Conservation (phyloP, 2,113 vertebrate species). For the Cebidichthys violaceus region DNA sequence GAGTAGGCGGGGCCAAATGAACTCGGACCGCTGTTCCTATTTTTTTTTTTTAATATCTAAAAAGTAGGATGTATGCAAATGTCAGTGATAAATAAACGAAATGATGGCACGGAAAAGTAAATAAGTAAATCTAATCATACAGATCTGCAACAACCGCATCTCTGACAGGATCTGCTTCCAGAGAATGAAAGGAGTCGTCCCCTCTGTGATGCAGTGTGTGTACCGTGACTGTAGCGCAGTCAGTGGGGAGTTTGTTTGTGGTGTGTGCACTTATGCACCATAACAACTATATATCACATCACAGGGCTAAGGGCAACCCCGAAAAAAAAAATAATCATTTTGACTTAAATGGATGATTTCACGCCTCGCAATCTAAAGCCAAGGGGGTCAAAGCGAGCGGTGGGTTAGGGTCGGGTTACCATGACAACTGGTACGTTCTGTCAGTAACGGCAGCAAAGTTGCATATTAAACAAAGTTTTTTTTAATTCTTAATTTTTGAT, state of each 20-base stretch:
- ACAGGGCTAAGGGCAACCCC: not conserved
- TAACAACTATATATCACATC: not conserved
- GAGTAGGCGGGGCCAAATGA: not conserved
- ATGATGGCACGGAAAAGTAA: not conserved
- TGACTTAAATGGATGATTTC: not conserved
- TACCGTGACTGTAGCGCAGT: too few relatives aligned
- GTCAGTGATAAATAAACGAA: not conserved
- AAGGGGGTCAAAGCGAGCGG: not conserved
- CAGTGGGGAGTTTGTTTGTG: too few relatives aligned
- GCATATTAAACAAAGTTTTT: too few relatives aligned
- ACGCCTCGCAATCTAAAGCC: not conserved
- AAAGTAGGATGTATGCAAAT: constrained; percentile 3
- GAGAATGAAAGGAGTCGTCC: not conserved
- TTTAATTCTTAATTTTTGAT: too few relatives aligned
- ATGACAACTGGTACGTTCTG: not conserved
- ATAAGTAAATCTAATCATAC: not conserved
- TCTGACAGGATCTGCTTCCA: not conserved
- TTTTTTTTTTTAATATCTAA: constrained; percentile 11
- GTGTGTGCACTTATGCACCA: not conserved
- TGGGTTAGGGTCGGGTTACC: not conserved
- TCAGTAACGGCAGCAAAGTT: not conserved
- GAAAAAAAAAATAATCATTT: not conserved
- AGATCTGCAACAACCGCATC: not conserved
- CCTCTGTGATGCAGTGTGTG: too few relatives aligned
- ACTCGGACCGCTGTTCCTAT: not conserved